Evolutionary conservation across 2,113 vertebrate genomes (phyloP).

Genomic region (Nothocercus nigrocapillus): DNA sequence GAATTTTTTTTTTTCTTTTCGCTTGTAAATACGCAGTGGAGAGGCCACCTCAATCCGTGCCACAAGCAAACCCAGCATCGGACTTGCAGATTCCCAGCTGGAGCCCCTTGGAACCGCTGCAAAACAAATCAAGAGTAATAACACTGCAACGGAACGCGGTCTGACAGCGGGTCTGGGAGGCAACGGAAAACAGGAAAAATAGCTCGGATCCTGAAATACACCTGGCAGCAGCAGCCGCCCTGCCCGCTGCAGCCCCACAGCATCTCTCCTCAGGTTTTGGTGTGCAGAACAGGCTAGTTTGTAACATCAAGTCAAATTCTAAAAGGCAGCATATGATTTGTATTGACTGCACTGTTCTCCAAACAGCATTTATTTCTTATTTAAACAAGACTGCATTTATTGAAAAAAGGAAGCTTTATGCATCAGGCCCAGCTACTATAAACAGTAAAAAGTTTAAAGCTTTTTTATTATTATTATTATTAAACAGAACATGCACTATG

Average conservation of each 20-base stretch:
- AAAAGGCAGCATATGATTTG: not conserved
- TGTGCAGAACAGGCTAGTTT: not conserved
- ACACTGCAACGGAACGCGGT: not conserved
- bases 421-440: not conserved
- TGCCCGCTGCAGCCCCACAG: not conserved
- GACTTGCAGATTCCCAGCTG: not conserved
- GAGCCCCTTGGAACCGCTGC: conserved; percentile 4
- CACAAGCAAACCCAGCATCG: not conserved
- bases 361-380: not conserved
- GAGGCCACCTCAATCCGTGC: not conserved
- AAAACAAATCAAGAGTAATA: conserved; percentile 32
- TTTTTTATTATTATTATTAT: not conserved
- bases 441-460: not conserved
- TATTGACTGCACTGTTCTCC: not conserved
- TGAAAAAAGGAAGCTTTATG: not conserved
- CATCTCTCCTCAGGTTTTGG: not conserved
- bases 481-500: not conserved
- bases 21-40: not conserved
- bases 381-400: not conserved
- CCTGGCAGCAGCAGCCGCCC: not conserved
- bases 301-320: not conserved
- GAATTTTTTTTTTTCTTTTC: not conserved
- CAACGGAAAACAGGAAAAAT: not conserved
- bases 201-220: not conserved
- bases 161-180: not conserved